These are phyloP conservation scores for Catharus bicknelli DNA, from an alignment of 2,113 vertebrate genomes.

Conservation along the genomic window DNA sequence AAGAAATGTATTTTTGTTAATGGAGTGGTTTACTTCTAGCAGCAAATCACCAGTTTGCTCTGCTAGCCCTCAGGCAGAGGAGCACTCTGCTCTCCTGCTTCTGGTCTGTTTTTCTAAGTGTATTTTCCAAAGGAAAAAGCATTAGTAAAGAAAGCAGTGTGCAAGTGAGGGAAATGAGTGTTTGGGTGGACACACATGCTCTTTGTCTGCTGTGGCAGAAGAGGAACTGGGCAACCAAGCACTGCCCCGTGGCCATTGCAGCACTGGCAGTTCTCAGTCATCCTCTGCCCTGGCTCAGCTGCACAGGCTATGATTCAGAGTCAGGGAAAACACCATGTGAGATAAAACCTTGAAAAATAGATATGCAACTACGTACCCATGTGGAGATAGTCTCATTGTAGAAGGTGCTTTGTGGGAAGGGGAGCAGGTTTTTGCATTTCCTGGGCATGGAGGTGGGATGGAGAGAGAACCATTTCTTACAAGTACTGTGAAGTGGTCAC, in stretches of 20 bases:
- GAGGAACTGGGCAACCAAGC: background rate
- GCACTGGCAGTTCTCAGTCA: background rate
- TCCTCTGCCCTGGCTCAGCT: background rate
- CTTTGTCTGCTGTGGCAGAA: background rate
- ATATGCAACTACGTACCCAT: accelerated
- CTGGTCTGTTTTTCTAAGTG: background rate
- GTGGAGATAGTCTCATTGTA: accelerated
- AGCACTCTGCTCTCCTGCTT: background rate
- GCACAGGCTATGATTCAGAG: background rate
- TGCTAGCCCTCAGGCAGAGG: background rate
- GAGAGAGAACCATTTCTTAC: background rate
- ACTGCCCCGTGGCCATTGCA: background rate
- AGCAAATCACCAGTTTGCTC: background rate
- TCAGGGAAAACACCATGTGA: background rate
- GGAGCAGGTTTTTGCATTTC: background rate
- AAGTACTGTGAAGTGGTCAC: background rate
- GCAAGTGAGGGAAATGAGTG: background rate
- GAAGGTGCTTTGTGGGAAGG: background rate
- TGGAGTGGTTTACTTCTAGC: background rate
- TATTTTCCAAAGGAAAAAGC: background rate
- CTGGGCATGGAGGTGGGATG: background rate
- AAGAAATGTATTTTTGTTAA: background rate
- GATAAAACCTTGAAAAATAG: background rate
- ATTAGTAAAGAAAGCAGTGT: background rate
- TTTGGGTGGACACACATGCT: accelerated